Conservation (phyloP, 2,888 invertebrate genomes). For the Onchidella celtica region DNA sequence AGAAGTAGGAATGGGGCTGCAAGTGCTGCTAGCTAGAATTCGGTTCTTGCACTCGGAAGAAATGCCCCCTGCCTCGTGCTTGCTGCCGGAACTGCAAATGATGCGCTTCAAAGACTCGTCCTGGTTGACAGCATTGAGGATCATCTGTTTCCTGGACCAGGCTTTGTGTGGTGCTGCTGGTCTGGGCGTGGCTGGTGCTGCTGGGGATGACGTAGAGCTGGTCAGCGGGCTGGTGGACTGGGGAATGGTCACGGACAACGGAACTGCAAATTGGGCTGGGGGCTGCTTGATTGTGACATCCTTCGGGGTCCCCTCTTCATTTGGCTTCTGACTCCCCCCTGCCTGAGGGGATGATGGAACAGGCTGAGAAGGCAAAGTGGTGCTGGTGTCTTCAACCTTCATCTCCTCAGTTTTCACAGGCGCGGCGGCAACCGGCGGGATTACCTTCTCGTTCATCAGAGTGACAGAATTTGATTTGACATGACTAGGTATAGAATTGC, state of each 20-base stretch:
- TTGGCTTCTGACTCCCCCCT: not conserved
- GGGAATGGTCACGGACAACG: constrained; percentile 52
- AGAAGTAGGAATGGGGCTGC: constrained; percentile 62
- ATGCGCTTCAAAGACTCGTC: constrained; percentile 51
- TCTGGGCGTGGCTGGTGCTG: not conserved
- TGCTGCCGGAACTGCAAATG: constrained; percentile 33
- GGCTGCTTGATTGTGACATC: not conserved
- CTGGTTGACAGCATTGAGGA: constrained; percentile 53
- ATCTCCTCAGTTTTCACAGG: not conserved
- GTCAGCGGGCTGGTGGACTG: constrained; percentile 37
- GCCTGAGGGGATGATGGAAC: not conserved
- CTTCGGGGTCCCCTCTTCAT: not conserved
- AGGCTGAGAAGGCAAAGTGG: not conserved
- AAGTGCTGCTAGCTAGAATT: constrained; percentile 38
- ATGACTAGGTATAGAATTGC: not conserved
- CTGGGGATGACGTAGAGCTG: constrained; percentile 37
- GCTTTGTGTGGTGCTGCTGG: constrained; percentile 36
- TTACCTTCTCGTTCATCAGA: not conserved
- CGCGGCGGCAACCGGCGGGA: not conserved
- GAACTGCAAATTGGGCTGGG: constrained; percentile 43
- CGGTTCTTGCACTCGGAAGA: constrained; percentile 39
- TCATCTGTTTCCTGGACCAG: constrained; percentile 53
- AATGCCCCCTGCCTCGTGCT: constrained; percentile 45
- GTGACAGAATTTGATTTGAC: not conserved
- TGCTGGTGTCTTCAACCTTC: not conserved